phyloP scores from a whole-genome alignment of 1,140 invertebrate genomes.

The Schlechtendalia chinensis region DNA sequence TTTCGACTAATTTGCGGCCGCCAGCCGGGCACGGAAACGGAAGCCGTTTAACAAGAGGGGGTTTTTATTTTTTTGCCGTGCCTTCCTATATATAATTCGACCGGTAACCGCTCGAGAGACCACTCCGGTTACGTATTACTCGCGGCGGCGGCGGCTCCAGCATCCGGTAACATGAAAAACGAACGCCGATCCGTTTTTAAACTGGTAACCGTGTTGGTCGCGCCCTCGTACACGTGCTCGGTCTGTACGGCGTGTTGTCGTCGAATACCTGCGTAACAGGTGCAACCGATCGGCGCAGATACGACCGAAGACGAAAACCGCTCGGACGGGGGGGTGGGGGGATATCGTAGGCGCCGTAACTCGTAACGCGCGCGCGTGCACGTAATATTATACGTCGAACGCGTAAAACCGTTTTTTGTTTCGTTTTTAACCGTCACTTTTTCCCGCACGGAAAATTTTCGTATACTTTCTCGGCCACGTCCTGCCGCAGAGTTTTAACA shows the following conservation, averaged over 20 bases:
- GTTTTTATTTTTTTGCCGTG: background rate
- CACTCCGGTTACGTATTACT: background rate
- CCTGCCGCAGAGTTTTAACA: too few species aligned
- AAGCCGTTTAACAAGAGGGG: background rate
- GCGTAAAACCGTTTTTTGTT: too few species aligned
- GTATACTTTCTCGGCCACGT: too few species aligned
- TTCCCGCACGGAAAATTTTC: too few species aligned
- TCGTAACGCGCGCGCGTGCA: too few species aligned
- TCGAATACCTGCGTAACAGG: background rate
- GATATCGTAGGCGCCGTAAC: background rate
- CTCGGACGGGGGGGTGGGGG: background rate
- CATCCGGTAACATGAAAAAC: constrained; percentile 14
- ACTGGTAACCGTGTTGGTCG: background rate
- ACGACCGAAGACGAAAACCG: background rate
- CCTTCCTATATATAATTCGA: background rate
- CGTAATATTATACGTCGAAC: too few species aligned
- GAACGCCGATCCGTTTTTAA: constrained; percentile 22
- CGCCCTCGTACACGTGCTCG: background rate
- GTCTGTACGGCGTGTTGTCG: background rate
- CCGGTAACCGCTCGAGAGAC: background rate
- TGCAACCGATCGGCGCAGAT: background rate
- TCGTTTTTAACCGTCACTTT: too few species aligned
- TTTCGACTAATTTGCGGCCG: constrained; percentile 22
- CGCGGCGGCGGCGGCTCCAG: background rate
- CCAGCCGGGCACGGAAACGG: background rate